phyloP scores from a whole-genome alignment of 2,797 vertebrate species.

The Lagodon rhomboides region DNA sequence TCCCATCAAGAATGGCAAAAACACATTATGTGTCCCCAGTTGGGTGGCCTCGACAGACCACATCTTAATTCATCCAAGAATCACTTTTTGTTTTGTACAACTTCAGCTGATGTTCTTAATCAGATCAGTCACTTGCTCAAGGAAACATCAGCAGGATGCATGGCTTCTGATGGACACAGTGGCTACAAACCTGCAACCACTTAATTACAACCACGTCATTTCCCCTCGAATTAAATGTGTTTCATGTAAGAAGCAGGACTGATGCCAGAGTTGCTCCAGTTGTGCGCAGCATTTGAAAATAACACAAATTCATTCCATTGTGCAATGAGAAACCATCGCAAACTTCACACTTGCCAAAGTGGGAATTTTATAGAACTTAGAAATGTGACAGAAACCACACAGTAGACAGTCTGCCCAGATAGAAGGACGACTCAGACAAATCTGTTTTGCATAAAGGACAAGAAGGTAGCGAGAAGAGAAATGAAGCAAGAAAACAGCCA shows the following conservation, averaged over 20 bases:
- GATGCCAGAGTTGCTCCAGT: conserved; percentile 31
- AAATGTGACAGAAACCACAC: conserved; percentile 62
- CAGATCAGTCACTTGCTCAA: conserved; percentile 22
- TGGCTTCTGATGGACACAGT: conserved; percentile 26
- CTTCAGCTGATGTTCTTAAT: conserved; percentile 27
- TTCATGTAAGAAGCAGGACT: conserved; percentile 40
- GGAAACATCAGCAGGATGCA: conserved; percentile 42
- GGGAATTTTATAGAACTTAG: conserved; percentile 52
- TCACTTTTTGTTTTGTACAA: conserved; percentile 13
- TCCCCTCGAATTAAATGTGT: conserved; percentile 54
- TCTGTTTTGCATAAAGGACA: conserved; percentile 70
- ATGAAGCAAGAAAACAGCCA: conserved; percentile 34
- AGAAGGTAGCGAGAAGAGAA: conserved; percentile 50
- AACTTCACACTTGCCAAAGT: conserved; percentile 55
- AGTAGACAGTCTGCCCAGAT: conserved; percentile 50
- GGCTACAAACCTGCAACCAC: conserved; percentile 52
- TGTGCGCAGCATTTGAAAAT: conserved; percentile 38
- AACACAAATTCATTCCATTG: conserved; percentile 30
- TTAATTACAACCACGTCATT: conserved; percentile 41
- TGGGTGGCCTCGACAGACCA: conserved; percentile 16
- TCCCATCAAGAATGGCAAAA: conserved; percentile 19
- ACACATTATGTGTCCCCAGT: not conserved
- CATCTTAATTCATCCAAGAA: conserved; percentile 10
- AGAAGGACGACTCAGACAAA: conserved; percentile 51
- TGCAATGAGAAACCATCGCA: conserved; percentile 54